Conservation (phyloP, 1,140 invertebrate genomes). For the Drosophila simulans region DNA sequence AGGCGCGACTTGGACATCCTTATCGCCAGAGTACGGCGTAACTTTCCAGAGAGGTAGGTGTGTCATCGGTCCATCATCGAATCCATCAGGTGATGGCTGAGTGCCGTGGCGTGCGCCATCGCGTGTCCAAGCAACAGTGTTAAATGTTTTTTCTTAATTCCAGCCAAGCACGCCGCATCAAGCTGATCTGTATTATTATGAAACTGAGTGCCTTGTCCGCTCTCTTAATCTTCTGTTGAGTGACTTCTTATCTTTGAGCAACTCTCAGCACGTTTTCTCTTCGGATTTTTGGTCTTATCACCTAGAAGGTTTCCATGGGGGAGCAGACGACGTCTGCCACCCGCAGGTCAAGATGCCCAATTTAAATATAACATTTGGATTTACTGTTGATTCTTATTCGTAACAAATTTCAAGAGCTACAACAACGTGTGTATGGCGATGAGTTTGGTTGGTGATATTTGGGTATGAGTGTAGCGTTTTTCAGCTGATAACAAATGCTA, state of each 20-base stretch:
- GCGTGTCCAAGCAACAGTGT: conserved; percentile 45
- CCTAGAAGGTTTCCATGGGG: conserved; percentile 55
- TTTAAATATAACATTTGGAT: conserved; percentile 72
- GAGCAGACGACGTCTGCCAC: conserved; percentile 38
- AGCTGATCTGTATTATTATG: conserved; percentile 27
- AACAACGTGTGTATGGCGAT: conserved; percentile 55
- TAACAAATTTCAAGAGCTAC: conserved; percentile 69
- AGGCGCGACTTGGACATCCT: conserved; percentile 39
- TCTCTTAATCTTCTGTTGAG: conserved; percentile 20
- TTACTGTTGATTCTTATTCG: conserved; percentile 72
- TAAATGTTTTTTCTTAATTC: conserved; percentile 24
- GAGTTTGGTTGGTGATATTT: conserved; percentile 20
- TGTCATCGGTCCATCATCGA: conserved; percentile 25
- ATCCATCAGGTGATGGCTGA: conserved; percentile 46
- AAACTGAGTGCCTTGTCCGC: conserved; percentile 4
- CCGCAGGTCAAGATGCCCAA: conserved; percentile 61
- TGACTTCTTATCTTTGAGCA: conserved; percentile 30
- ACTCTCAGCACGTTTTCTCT: conserved; percentile 21
- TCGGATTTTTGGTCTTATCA: conserved; percentile 15
- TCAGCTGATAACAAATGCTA: conserved; percentile 51
- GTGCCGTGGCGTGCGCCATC: conserved; percentile 42
- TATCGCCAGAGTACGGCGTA: conserved; percentile 50
- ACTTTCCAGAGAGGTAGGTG: conserved; percentile 56
- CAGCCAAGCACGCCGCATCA: conserved; percentile 20
- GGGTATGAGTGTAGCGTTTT: conserved; percentile 41